phyloP scores from a whole-genome alignment of 1,140 invertebrate genomes.

The Drosophila tani region DNA sequence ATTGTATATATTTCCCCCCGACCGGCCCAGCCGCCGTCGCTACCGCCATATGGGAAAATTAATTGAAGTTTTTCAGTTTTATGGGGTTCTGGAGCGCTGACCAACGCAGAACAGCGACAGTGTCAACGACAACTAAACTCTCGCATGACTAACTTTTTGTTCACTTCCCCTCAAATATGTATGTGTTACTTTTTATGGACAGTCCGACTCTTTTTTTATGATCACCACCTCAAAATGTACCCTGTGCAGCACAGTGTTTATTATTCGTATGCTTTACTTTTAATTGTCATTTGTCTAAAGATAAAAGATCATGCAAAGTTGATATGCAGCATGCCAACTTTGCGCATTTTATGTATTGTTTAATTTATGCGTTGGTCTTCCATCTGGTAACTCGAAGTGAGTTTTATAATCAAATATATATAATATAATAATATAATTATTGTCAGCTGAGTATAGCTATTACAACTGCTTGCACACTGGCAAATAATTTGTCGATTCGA shows the following conservation, averaged over 20 bases:
- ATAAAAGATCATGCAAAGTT: slow-evolving; percentile 73
- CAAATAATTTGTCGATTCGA: not conserved
- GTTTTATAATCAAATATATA: slow-evolving; percentile 28
- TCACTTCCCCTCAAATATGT: slow-evolving; percentile 6
- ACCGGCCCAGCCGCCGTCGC: not conserved
- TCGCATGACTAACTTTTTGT: slow-evolving; percentile 79
- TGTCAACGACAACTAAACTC: slow-evolving; percentile 53
- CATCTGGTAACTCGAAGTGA: slow-evolving; percentile 32
- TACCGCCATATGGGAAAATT: slow-evolving; percentile 63
- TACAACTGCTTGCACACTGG: not conserved
- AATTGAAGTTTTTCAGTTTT: slow-evolving; percentile 77
- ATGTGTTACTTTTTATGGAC: slow-evolving; percentile 51
- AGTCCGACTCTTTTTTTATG: slow-evolving; percentile 45
- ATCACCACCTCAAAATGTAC: slow-evolving; percentile 28
- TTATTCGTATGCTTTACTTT: slow-evolving; percentile 66
- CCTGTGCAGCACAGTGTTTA: slow-evolving; percentile 42
- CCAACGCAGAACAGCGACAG: slow-evolving; percentile 44
- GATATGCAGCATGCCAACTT: slow-evolving; percentile 72
- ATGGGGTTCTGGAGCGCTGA: slow-evolving; percentile 57
- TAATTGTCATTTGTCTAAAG: slow-evolving; percentile 71
- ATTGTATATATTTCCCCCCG: not conserved
- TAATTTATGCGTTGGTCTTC: slow-evolving; percentile 11
- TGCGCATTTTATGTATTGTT: slow-evolving; percentile 46
- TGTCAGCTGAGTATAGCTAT: slow-evolving; percentile 31
- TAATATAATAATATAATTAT: slow-evolving; percentile 23